Evolutionary conservation across 2,797 vertebrate genomes (phyloP).

Genomic region (Halcyon smyrnensis): DNA sequence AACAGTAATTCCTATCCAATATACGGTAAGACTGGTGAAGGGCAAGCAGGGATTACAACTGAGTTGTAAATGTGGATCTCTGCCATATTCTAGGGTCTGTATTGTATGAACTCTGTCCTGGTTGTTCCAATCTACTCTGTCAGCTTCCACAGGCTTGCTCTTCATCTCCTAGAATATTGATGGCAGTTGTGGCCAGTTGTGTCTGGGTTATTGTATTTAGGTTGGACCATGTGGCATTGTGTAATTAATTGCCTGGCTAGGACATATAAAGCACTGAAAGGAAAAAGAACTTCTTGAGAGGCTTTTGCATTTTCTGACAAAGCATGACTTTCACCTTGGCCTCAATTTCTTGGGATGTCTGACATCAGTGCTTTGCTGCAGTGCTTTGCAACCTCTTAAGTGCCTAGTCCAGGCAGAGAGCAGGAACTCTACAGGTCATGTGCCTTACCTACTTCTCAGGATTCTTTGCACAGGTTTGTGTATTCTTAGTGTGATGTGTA

Average conservation of each 20-base stretch:
- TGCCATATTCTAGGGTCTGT: background rate
- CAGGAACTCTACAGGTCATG: background rate
- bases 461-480: background rate
- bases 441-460: background rate
- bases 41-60: background rate
- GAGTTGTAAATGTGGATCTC: background rate
- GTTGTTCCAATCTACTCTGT: background rate
- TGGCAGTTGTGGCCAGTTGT: background rate
- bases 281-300: background rate
- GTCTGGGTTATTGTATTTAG: background rate
- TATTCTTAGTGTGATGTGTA: background rate
- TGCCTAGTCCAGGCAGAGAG: background rate
- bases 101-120: background rate
- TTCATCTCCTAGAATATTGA: background rate
- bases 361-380: background rate
- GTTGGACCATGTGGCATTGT: background rate
- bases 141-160: background rate
- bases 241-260: background rate
- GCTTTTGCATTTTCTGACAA: background rate
- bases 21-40: background rate
- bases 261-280: background rate
- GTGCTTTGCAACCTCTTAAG: background rate
- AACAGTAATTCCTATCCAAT: background rate
- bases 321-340: background rate
- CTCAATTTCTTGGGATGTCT: background rate